Base-by-base conservation (phyloP, 2,888 invertebrate genomes). In the Athetis lepigone region DNA sequence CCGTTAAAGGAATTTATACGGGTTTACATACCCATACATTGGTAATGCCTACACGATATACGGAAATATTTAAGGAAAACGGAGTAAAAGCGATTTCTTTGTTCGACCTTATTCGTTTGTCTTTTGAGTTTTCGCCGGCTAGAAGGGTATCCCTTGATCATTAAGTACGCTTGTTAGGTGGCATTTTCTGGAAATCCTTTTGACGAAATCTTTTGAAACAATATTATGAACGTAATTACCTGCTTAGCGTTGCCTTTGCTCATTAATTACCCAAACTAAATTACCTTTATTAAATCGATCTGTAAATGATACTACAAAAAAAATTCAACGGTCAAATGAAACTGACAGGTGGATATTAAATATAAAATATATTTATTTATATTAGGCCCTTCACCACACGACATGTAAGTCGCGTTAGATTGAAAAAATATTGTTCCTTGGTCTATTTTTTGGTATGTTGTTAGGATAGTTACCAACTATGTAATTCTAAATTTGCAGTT, bases 91-190 rank as follows among this genome's bases (percentile, higher is more conserved):
- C 83, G 84, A 84, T 87, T 87, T 88, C 88, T 87, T 91, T 91
- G 88, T 88, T 85, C 85, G 79, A 65, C 67, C 81, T 79, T 80
- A 86, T 89, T 85, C 89, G 87, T 89, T 90, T 89, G 89, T 91
- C 88, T 91, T 92, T 90, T 90, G 90, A 90, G 86, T 89, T 90
- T 88, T 88, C 83, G 84, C 80, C 84, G 79, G 80, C 84, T 82
- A 64, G 68, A 77, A 85, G 84, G 84, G 84, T 86, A 87, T 85
- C 87, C 87, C 86, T 87, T 86, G 86, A 90, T 91, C 91, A 90
- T 92, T 92, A 92, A 88, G 86, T 87, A 81, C 84, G 85, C 91
- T 91, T 91, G 90, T 92, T 92, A 91, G 85, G 76, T 81, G 77
- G 76, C 82, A 70, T 85, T 88, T 85, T 84, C 80, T 75, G 70